A percentile compares a stretch with the other conserved stretches of the same genome.
Conservation (phyloP, 2,888 invertebrate species). For the Odontomyia ornata region DNA sequence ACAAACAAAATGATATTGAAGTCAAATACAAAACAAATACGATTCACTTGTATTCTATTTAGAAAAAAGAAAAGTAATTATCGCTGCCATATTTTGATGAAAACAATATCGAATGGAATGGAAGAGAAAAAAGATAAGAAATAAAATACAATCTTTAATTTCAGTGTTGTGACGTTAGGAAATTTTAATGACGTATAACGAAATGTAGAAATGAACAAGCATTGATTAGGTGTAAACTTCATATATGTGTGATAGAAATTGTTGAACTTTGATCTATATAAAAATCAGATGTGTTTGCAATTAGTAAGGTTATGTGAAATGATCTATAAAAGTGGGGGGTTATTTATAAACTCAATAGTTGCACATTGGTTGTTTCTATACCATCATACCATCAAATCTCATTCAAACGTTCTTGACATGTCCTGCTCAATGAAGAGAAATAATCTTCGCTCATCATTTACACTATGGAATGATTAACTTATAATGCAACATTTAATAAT, state of each 20-base stretch:
- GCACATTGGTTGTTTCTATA: too few species aligned
- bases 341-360: too few species aligned
- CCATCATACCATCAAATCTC: too few species aligned
- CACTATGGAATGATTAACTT: too few species aligned
- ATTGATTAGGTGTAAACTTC: constrained; percentile 19
- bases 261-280: constrained; percentile 16
- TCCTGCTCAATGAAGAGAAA: too few species aligned
- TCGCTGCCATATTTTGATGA: constrained; percentile 40
- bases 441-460: too few species aligned
- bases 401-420: too few species aligned
- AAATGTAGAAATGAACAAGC: constrained; percentile 26
- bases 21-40: background rate
- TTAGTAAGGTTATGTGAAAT: background rate
- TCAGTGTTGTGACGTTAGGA: constrained; percentile 41
- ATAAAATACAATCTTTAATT: constrained; percentile 31
- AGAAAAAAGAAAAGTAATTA: background rate
- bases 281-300: background rate
- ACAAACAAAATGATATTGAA: background rate
- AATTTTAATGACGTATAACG: constrained; percentile 8
- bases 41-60: background rate
- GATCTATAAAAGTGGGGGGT: background rate
- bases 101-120: background rate
- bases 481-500: too few species aligned
- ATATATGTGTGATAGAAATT: constrained; percentile 32
- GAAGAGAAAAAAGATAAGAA: background rate